Conservation (phyloP, 2,113 vertebrate species). For the Malurus cyaneus region DNA sequence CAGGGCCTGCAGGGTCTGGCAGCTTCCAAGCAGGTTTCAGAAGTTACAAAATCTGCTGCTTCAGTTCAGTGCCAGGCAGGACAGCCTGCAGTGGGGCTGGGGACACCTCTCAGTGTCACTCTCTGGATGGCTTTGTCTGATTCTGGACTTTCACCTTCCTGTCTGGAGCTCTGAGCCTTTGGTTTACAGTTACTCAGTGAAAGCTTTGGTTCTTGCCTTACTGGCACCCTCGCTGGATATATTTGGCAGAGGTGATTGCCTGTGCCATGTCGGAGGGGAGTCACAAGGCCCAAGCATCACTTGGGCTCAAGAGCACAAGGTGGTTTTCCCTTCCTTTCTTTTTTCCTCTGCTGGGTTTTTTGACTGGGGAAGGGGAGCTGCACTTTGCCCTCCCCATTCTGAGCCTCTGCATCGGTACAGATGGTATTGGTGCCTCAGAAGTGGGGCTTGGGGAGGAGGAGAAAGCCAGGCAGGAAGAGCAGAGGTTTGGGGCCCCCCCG, state of each 20-base stretch:
- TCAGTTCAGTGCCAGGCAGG: not conserved
- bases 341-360: not conserved
- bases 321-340: not conserved
- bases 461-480: not conserved
- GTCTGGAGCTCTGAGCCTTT: not conserved
- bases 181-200: not conserved
- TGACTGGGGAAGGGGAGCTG: not conserved
- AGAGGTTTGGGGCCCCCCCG: not conserved
- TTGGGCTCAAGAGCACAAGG: not conserved
- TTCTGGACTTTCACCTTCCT: not conserved
- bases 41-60: not conserved
- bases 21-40: not conserved
- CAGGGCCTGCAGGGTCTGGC: not conserved
- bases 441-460: not conserved
- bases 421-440: not conserved
- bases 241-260: not conserved
- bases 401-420: not conserved
- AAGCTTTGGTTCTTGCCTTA: not conserved
- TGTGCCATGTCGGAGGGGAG: not conserved
- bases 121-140: not conserved
- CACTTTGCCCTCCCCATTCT: rapidly evolving
- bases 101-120: not conserved
- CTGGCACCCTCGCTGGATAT: rapidly evolving
- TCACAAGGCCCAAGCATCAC: not conserved
- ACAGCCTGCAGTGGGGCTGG: not conserved